phyloP scores from a whole-genome alignment of 2,797 vertebrate genomes.

The Ceyx erithaca region DNA sequence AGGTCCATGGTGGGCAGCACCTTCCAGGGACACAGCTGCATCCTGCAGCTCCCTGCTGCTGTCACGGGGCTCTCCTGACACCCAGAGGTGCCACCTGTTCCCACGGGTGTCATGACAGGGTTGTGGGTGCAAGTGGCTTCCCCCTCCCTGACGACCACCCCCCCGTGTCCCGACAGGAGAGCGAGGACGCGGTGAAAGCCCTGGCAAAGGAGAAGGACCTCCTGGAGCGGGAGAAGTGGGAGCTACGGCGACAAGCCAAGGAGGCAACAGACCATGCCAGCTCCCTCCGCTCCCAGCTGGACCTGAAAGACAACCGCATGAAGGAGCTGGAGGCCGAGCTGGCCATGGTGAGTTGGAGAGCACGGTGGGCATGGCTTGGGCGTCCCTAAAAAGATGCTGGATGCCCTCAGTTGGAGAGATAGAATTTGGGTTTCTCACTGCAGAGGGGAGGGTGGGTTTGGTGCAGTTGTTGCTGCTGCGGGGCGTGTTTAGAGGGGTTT shows the following conservation, averaged over 20 bases:
- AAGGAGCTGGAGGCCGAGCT: slow-evolving; percentile 98
- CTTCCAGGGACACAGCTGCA: rapidly evolving
- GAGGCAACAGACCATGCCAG: slow-evolving; percentile 93
- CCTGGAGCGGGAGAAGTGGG: slow-evolving; percentile 97
- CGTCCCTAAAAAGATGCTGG: neutral
- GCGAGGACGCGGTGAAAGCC: slow-evolving; percentile 93
- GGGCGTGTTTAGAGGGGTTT: rapidly evolving
- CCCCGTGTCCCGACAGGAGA: slow-evolving; percentile 81
- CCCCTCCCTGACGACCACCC: neutral
- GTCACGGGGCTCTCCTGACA: neutral
- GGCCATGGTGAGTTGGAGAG: slow-evolving; percentile 88
- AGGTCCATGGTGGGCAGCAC: rapidly evolving
- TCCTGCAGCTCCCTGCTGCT: rapidly evolving
- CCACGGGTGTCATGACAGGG: rapidly evolving
- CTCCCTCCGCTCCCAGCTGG: slow-evolving; percentile 90
- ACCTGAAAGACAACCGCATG: slow-evolving; percentile 97
- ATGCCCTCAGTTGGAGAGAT: neutral
- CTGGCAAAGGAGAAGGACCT: slow-evolving; percentile 96
- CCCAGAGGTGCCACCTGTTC: rapidly evolving
- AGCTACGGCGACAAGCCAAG: slow-evolving; percentile 93
- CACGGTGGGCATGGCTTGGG: rapidly evolving
- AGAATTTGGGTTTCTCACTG: neutral
- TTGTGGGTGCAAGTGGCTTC: rapidly evolving
- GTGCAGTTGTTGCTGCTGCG: rapidly evolving
- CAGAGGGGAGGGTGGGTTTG: neutral